Base-by-base conservation (phyloP, 1,140 invertebrate species). In the Teleopsis dalmanni region DNA sequence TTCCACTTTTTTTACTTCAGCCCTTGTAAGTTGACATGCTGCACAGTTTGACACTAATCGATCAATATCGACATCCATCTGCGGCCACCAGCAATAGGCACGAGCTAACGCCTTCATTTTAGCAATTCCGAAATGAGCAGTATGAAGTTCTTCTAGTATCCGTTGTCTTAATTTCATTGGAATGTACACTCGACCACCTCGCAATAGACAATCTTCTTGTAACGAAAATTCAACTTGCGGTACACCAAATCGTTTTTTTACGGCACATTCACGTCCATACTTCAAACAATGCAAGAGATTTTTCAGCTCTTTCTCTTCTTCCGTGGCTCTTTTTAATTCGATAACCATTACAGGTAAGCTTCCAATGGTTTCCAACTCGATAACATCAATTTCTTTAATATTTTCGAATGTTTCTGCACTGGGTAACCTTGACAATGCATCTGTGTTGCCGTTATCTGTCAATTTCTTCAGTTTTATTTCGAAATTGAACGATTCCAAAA, bases 401-500 rank as follows among this genome's bases (percentile, higher is more conserved):
- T 5, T 21, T 49, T 14, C n/a, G 38, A 33, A 11, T 47, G 42
- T 27, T 49, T 50, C 40, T 3, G 38, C 4, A 13, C 2, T 31
- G 3, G 48, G 41, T 11, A 50, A 29, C n/a, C 65, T 51, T 27
- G 62, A 69, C 47, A 63, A 48, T 27, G 56, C 46, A 40, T 63
- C 60, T 1, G 58, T 56, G 25, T 59, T 46, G 3, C 22, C 55
- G 37, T 55, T 60, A 11, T 59, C 50, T 27, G 48, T 48, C 3
- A 53, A 51, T 37, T 31, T 45, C 11, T 57, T 51, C 45, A 54
- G 59, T 38, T 41, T 25, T 16, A 60, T 54, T 16, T 41, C 46
- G 38, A 53, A 63, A 33, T 59, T 40, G 34, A 49, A 64, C 3
- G 34, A 49, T 21, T 47, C 40, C 10, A 62, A 48, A 37, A 59